phyloP scores from a whole-genome alignment of 2,113 vertebrate species.

The Mastomys coucha region DNA sequence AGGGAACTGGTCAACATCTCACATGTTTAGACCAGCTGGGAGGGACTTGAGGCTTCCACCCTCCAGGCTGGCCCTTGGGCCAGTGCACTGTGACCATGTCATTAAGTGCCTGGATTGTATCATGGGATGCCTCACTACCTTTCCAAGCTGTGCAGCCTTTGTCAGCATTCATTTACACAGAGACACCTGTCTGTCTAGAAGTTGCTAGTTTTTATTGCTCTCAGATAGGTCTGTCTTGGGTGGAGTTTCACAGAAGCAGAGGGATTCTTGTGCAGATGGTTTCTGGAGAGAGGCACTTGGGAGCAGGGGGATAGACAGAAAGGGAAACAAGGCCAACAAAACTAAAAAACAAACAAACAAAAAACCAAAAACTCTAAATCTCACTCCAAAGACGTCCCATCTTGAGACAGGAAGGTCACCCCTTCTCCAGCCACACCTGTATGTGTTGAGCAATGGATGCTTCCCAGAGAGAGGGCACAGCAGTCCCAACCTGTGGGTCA shows the following conservation, averaged over 20 bases:
- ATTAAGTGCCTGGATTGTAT: not conserved
- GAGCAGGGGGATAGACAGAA: not conserved
- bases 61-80: not conserved
- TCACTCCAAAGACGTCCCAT: not conserved
- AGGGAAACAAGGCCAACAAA: not conserved
- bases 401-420: not conserved
- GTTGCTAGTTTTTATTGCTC: not conserved
- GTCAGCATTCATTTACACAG: not conserved
- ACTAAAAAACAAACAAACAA: not conserved
- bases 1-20: not conserved
- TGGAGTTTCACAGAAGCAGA: not conserved
- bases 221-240: not conserved
- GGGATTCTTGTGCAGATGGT: not conserved
- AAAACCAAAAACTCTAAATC: not conserved
- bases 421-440: not conserved
- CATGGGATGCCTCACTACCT: not conserved
- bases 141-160: not conserved
- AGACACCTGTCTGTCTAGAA: not conserved
- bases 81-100: not conserved
- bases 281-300: not conserved
- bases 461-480: not conserved
- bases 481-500: not conserved
- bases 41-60: not conserved
- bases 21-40: not conserved
- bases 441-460: not conserved